Evolutionary conservation across 1,140 invertebrate species (phyloP).

Genomic region (Drosophila nigromelanica): DNA sequence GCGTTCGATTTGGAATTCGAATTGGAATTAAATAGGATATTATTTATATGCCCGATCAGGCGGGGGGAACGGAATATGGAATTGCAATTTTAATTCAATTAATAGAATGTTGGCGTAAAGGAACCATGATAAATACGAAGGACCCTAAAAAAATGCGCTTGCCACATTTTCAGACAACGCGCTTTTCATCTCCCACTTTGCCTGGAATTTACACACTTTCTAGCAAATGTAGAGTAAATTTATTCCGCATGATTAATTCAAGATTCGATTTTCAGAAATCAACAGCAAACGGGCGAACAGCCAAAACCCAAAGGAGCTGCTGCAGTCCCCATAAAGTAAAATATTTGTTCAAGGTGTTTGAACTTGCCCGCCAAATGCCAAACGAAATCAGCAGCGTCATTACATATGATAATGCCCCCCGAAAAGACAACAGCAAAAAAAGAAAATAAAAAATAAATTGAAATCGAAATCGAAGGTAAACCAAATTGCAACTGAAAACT

Average conservation of each 20-base stretch:
- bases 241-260: slow-evolving; percentile 68
- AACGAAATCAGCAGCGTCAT: slow-evolving; percentile 52
- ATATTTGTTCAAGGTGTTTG: slow-evolving; percentile 63
- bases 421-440: background rate
- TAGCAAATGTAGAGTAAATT: slow-evolving; percentile 52
- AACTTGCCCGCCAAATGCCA: slow-evolving; percentile 32
- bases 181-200: background rate
- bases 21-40: slow-evolving; percentile 47
- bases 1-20: slow-evolving; percentile 25
- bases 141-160: background rate
- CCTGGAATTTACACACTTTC: background rate
- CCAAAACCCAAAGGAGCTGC: background rate
- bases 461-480: slow-evolving; percentile 13
- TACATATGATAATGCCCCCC: slow-evolving; percentile 59
- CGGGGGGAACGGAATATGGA: slow-evolving; percentile 17
- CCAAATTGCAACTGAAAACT: slow-evolving; percentile 28
- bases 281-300: background rate
- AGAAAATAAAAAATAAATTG: background rate
- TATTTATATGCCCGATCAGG: slow-evolving; percentile 31
- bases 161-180: background rate
- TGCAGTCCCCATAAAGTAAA: slow-evolving; percentile 26
- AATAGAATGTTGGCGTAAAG: slow-evolving; percentile 34
- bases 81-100: slow-evolving; percentile 54
- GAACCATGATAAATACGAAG: slow-evolving; percentile 1
- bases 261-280: slow-evolving; percentile 55